Base-by-base conservation (phyloP, 2,113 vertebrate species). In the Eolophus roseicapilla region DNA sequence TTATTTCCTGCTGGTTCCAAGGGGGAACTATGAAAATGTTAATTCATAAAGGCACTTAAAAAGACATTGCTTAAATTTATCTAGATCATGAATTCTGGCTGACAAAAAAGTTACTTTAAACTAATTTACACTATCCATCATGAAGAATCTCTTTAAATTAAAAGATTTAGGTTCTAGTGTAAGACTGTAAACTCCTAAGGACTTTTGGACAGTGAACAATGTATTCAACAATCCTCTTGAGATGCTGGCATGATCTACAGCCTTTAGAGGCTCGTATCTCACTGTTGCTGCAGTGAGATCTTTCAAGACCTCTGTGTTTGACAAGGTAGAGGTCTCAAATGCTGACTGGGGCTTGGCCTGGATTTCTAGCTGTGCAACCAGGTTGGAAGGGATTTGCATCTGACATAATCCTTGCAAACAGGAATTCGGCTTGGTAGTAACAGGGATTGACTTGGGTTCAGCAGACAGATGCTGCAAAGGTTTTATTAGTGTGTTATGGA, bases 41-140 rank as follows among this genome's bases (percentile, higher is more conserved):
- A 96, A 97, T 95, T 97, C 96, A 92, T 20, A 82, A 84, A 95
- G 92, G 79, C 77, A 94, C 70, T 98, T 97, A 92, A 92, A 97
- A 92, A 96, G 69, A 53, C 62, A 95, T 95, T 73, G 47, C 39
- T 90, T 69, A 70, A 93, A 97, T 97, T 97, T 97, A 96, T 97
- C 90, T 95, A 57, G 92, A 81, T 91, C 84, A 64, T 93, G 93
- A 97, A 96, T 97, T 97, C 95, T 89, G 86, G 73, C 93, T 96
- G 97, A 95, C 95, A 97, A 97, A 96, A 96, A 96, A 92, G 81
- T 96, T 97, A 93, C 97, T 93, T 96, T 95, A 93, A 82, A 97
- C 46, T 97, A 96, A 97, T 97, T 98, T 97, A 94, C 18, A 57
- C 57, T 87, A 79, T 73, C 68, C 77, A 80, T 97, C 89, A 95